A percentile compares a stretch with the other conserved stretches of the same genome.
phyloP scores from a whole-genome alignment of 2,113 vertebrate species.

The Ochotona curzoniae region DNA sequence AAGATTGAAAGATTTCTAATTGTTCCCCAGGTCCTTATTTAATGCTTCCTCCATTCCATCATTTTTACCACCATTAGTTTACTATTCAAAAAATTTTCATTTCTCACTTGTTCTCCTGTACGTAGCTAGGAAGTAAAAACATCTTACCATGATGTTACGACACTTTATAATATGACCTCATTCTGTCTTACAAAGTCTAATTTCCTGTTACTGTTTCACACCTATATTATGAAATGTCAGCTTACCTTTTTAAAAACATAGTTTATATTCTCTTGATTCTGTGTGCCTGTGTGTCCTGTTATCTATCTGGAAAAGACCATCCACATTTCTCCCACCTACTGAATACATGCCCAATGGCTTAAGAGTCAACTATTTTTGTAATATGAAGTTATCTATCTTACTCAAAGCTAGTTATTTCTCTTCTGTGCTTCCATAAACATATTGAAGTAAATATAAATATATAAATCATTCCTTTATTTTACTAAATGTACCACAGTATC shows the following conservation, averaged over 20 bases:
- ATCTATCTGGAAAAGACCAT: background rate
- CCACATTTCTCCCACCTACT: background rate
- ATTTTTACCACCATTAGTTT: background rate
- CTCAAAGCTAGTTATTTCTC: background rate
- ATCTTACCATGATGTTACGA: background rate
- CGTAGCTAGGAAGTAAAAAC: conserved; percentile 2
- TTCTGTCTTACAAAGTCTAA: conserved; percentile 16
- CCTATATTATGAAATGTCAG: background rate
- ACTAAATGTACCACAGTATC: background rate
- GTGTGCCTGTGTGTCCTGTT: background rate
- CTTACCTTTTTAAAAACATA: conserved; percentile 2
- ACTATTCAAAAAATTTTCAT: conserved; percentile 8
- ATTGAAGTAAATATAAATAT: background rate
- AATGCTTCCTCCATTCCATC: background rate
- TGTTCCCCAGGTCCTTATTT: background rate
- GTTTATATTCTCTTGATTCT: background rate
- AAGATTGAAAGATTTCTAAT: conserved; percentile 33
- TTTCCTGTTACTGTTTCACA: background rate
- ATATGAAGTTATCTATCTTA: background rate
- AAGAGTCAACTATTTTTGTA: background rate
- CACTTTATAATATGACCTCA: conserved; percentile 5
- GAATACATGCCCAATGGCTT: background rate
- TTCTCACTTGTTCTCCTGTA: background rate
- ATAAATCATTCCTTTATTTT: conserved; percentile 36
- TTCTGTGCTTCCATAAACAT: background rate